Base-by-base conservation (phyloP, 2,888 invertebrate species). In the Oscheius sp. region DNA sequence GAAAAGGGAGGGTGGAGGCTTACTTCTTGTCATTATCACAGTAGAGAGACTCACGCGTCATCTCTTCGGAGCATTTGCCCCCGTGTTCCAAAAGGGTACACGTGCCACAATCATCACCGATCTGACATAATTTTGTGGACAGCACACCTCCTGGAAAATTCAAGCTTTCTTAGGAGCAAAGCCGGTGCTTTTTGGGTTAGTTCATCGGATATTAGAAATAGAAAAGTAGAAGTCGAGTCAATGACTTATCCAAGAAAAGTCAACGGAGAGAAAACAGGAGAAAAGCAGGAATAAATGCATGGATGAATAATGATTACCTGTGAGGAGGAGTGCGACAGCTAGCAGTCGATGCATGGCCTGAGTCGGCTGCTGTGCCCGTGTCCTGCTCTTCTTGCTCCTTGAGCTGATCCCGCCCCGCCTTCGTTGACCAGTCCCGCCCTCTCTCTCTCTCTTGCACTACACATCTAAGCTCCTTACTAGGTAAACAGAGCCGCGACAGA, bases 1-100 rank as follows among this genome's bases (percentile, higher is more conserved):
- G 35, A 49, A 49, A 13, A 13, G 13, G 13, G 9, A 25, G 56
- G 21, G 27, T 1, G 12, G 25, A 2, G 27, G 7, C 56, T 13
- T 52, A 85, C 85, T 85, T 85, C 59, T 77, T 85, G 55, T 74
- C 76, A 35, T 64, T 52, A 68, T 85, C 85, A 76, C 85, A 85
- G 71, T 78, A 85, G 43, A 85, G 76, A 16, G 81, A 83, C 52
- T 84, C 83, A n/a, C 69, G 46, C 9, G 77, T 80, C 58, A 76
- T 74, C 61, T 84, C 83, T 56, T 83, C 81, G 1, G 74, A 70
- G 69, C 85, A 85, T 18, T 76, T 69, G 66, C 77, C 76, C 25
- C 84, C 83, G 45, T 77, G 75, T 25, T 78, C 75, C 43, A 78
- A 61, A 55, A 85, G 80, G 61, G 74, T 70, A 76, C 85, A 85